These are phyloP conservation scores for Epirrhoe alternata DNA, from an alignment of 2,888 invertebrate species.

Conservation along the genomic window DNA sequence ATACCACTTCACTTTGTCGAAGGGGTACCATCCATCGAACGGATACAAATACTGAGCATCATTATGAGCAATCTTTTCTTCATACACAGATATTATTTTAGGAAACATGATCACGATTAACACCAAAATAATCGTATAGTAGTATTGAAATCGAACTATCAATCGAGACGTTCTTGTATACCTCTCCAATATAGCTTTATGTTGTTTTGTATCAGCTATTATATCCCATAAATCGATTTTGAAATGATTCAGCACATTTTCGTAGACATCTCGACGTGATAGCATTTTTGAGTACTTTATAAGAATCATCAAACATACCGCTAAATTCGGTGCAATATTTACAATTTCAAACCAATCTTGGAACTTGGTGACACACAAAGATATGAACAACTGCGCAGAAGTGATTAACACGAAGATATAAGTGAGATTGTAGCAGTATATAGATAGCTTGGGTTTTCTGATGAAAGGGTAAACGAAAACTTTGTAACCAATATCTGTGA, in stretches of 20 bases:
- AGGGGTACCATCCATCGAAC: conserved; percentile 76
- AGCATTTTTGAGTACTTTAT: conserved; percentile 65
- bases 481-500: conserved; percentile 56
- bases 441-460: conserved; percentile 50
- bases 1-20: conserved; percentile 71
- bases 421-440: conserved; percentile 52
- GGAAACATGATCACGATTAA: conserved; percentile 65
- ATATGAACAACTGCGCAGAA: conserved; percentile 57
- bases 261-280: conserved; percentile 55
- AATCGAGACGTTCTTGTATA: conserved; percentile 55
- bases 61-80: conserved; percentile 53
- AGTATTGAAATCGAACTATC: conserved; percentile 59
- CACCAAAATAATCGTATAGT: conserved; percentile 57
- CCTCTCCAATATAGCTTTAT: conserved; percentile 52
- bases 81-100: conserved; percentile 66
- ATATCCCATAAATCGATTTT: conserved; percentile 60
- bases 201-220: conserved; percentile 51
- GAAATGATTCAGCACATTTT: conserved; percentile 62
- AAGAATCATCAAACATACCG: conserved; percentile 64
- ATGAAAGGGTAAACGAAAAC: conserved; percentile 66
- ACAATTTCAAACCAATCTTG: conserved; percentile 66
- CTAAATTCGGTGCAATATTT: conserved; percentile 71
- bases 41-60: conserved; percentile 64
- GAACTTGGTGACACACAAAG: conserved; percentile 56
- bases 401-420: conserved; percentile 55